Evolutionary conservation across 2,113 vertebrate species (phyloP), one percentile per base, ranked within the genome.

Genomic region (Lepus timidus): DNA sequence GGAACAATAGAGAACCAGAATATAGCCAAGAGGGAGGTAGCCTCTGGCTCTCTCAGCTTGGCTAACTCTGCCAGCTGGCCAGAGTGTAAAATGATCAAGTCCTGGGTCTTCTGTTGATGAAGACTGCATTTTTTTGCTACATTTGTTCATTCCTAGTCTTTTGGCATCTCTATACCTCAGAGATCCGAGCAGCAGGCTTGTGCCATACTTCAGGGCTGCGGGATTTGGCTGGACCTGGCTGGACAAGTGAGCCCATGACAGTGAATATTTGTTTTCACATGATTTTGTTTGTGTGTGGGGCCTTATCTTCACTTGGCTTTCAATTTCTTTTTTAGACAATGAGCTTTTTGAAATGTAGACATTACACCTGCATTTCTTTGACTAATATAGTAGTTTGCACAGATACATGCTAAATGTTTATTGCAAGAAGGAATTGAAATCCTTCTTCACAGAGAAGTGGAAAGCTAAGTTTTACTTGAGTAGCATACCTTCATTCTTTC

Each of bases 111-210:
- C 75, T 14, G 9, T 68, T 78, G 52, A 36, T 74, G 17, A 64
- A 16, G 17, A 7, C 16, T 51, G 0, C 25, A 31, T 36, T 17
- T 33, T 33, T 64, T 67, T 12, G 39, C 6, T 33, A 1, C 19
- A 31, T 74, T 94, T 94, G n/a, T 9, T 33, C n/a, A 65, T 65
- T 82, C 93, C 12, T n/a, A 36, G 29, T 33, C 52, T 85, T 79
- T 27, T 36, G 17, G 61, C n/a, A 10, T 82, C 36, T 67, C 82
- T 85, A 36, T 44, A 23, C 33, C 39, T 73, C 55, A n/a, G 67
- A 51, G 22, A n/a, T 70, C 16, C 4, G 52, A 88, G 39, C 11
- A 29, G 16, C 7, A 29, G 39, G 44, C n/a, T 12, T 68, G 67
- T 17, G 4, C 4, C 22, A 55, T 4, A 17, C 9, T 29, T 4